Evolutionary conservation across 2,113 vertebrate genomes (phyloP), one percentile per base, ranked within the genome.

Genomic region (Gymnarchus niloticus): DNA sequence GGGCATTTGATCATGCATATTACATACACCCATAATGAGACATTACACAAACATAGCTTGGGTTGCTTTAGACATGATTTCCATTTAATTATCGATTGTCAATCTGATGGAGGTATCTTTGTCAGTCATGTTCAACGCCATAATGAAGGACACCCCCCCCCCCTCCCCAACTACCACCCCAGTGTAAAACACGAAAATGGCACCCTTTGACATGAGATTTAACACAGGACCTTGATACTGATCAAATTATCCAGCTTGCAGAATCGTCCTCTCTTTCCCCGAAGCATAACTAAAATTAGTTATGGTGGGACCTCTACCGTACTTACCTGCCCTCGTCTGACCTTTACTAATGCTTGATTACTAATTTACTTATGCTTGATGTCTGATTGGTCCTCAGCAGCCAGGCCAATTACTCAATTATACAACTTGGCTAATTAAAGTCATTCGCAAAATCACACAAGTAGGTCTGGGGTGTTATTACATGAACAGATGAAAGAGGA

Each of bases 191-290:
- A 17, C 65, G 19, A 41, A 73, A 33, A 73, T 2, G 17, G 28
- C 65, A 37, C 65, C 65, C 65, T 33, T 41, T 37, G 65, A 19
- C 65, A 73, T 73, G 28, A 19, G 65, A 73, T 73, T 73, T 73
- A 69, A 69, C 28, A 69, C 61, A 37, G 61, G 61, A 37, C 12
- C 61, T 69, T 69, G 61, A 73, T 28, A 73, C 65, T 33, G 41
- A 73, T 73, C 65, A 73, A 73, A 73, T 73, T 73, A 73, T 5
- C 65, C 65, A 73, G 28, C 65, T 73, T 73, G 33, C 28, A 73
- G 65, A 41, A 41, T 17, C 33, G 4, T 73, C n/a, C n/a, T n/a
- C 65, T 19, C 65, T 37, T 73, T 73, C 65, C 65, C 65, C 19
- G 65, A 41, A 73, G 33, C 28, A 73, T 28, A 73, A 14, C 33